Base-by-base conservation (phyloP, 1,140 invertebrate species). In the Scaptomyza pallida region DNA sequence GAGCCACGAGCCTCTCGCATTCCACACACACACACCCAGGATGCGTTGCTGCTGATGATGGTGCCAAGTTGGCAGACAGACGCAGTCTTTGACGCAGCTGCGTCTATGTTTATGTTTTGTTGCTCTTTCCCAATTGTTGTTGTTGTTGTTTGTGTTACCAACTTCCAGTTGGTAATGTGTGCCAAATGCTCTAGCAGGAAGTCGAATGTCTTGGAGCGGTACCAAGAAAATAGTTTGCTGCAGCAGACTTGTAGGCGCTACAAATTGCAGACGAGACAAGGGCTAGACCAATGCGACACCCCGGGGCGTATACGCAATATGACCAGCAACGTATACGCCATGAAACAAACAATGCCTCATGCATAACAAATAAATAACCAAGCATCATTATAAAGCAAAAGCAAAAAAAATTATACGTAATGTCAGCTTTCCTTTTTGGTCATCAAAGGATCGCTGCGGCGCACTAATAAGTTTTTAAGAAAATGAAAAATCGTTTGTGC, bases 401-500 rank as follows among this genome's bases (percentile, higher is more conserved):
- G 6, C 19, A 56, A 67, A 71, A 41, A 43, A 33, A 33, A 50
- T 30, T 30, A 30, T 50, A 51, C 15, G 15, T 43, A 23, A 26
- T 23, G 41, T 54, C 54, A 43, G 21, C 54, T 43, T 57, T 21
- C 17, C 17, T 21, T 40, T 40, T 48, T 45, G 54, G 59, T 51
- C 52, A 68, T 69, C 78, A 82, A 81, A 80, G 79, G 64, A 44
- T 71, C 65, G 79, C 72, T 63, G 59, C 60, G 57, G 43, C 75
- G 64, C 82, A 88, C 82, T 88, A 88, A 88, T 88, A 88, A 88
- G 75, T 88, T 88, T 88, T 72, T 45, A 86, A 86, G 81, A 86
- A 83, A 88, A 88, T 88, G 82, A 88, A 88, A 88, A 88, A 88
- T 88, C 82, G 82, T 88, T 88, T 88, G 83, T 88, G 82, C 83